Conservation (phyloP, 2,113 vertebrate genomes). For the Passer domesticus region DNA sequence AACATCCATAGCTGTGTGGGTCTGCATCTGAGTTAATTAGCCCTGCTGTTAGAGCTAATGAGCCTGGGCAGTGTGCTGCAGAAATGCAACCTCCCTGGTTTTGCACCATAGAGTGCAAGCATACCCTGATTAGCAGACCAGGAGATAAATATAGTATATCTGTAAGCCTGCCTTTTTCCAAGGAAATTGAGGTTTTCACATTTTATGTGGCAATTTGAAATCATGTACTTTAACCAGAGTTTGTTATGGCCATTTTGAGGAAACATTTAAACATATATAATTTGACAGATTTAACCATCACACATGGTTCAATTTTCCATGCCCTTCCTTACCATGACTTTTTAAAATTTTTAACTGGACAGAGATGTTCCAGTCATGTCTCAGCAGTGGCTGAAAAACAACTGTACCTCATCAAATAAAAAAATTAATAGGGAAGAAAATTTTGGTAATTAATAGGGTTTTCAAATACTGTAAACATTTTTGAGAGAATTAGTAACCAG, state of each 20-base stretch:
- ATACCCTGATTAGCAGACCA: neutral
- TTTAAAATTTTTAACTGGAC: neutral
- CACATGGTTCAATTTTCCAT: neutral
- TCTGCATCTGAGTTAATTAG: neutral
- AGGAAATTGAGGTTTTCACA: neutral
- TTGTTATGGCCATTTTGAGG: neutral
- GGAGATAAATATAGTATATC: neutral
- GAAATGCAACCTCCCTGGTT: neutral
- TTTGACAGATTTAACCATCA: neutral
- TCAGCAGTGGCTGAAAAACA: neutral
- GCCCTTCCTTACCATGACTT: neutral
- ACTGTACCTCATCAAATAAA: neutral
- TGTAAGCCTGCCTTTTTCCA: neutral
- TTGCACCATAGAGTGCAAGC: neutral
- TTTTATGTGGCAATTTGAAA: neutral
- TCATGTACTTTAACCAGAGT: neutral
- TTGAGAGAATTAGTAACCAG: neutral
- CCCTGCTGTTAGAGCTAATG: neutral
- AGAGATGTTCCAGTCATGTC: neutral
- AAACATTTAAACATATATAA: neutral
- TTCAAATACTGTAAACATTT: neutral
- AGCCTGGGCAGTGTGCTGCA: neutral
- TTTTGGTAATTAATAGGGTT: neutral
- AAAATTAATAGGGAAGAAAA: neutral
- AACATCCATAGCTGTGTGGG: neutral